Evolutionary conservation across 2,888 invertebrate species (phyloP), one percentile per base, ranked within the genome.

Genomic region (Iphiclides podalirius): DNA sequence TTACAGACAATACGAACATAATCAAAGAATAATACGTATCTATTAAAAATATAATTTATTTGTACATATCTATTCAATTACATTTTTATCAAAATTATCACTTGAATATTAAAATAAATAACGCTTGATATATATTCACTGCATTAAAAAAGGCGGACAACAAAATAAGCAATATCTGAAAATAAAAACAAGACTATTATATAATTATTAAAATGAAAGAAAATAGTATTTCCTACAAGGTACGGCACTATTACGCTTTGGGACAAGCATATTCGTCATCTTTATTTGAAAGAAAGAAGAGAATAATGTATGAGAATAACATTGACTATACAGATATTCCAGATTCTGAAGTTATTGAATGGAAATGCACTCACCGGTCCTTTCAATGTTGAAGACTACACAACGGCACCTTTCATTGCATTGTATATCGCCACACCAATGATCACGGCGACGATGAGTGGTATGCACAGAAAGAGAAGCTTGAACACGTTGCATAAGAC

Each of bases 401-500:
- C n/a, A n/a, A n/a, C n/a, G n/a, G n/a, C 16, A 8, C 48, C 37
- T 42, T 14, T 42, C 13, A 42, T 23, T 4, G 42, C 38, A 34
- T 49, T 20, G 13, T 49, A 49, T 35, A 49, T 34, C 15, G 38
- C 49, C 4, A 49, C 14, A 13, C 49, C 49, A 34, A 44, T 44
- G 33, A 49, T 34, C 0, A 49, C 49, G 11, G 49, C 38, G 11
- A 49, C 23, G 31, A 49, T 49, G 9, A 49, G 43, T n/a, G 49
- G 43, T n/a, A 49, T 49, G 11, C 43, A 49, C 13, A 49, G 26
- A 14, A 49, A 49, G 8, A 49, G n/a, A 43, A 49, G 38, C 17
- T 49, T 49, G 39, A 39, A 33, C 16, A 49, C 4, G 12, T 49
- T 49, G 39, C 49, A 49, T 44, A 49, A 43, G 23, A 49, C 34